Evolutionary conservation across 2,113 vertebrate genomes (phyloP).

Genomic region (Pluvialis apricaria): DNA sequence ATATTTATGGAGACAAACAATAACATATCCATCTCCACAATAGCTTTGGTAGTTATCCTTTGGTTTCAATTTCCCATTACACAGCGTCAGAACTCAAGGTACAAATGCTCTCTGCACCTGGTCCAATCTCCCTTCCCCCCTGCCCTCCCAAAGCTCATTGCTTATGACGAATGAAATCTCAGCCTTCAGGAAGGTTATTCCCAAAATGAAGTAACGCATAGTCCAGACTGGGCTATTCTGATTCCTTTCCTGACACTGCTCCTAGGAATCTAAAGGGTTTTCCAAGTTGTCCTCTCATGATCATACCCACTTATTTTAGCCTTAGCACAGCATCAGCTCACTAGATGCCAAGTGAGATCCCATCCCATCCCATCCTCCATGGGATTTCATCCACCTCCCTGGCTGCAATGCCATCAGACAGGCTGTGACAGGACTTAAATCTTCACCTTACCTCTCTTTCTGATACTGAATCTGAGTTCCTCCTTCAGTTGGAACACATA

Average conservation of each 20-base stretch:
- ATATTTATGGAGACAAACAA: neutral
- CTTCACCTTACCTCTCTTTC: neutral
- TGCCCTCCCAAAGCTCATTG: neutral
- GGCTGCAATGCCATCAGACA: neutral
- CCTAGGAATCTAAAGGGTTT: neutral
- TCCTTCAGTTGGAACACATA: neutral
- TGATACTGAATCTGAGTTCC: neutral
- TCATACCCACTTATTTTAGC: neutral
- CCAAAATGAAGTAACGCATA: neutral
- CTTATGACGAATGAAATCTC: neutral
- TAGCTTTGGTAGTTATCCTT: neutral
- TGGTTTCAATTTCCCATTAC: neutral
- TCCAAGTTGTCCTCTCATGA: neutral
- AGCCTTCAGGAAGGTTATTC: neutral
- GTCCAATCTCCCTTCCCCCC: neutral
- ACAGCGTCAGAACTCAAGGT: neutral
- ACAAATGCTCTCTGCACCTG: neutral
- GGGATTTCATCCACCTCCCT: neutral
- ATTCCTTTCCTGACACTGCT: neutral
- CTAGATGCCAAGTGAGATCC: neutral
- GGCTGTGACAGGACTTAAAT: neutral
- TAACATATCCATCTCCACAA: neutral
- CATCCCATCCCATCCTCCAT: neutral
- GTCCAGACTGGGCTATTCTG: neutral
- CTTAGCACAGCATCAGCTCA: neutral